Conservation (phyloP, 2,888 invertebrate species). For the Aricia artaxerxes region DNA sequence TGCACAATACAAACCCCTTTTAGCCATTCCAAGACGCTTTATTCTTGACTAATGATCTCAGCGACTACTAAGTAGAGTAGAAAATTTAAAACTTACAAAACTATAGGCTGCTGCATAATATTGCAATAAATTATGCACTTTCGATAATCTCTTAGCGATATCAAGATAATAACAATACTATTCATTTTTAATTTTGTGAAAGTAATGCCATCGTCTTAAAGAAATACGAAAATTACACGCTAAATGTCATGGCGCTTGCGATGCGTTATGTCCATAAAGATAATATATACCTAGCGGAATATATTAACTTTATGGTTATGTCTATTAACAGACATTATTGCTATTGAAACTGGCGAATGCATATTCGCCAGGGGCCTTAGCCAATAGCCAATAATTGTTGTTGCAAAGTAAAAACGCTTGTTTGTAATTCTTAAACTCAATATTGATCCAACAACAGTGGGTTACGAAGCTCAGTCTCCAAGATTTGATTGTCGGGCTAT, state of each 20-base stretch:
- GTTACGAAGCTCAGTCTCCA: not conserved
- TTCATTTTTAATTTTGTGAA: not conserved
- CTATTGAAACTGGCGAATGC: too few relatives aligned
- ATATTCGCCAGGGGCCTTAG: too few relatives aligned
- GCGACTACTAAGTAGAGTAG: not conserved
- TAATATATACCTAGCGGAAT: too few relatives aligned
- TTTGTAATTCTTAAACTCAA: not conserved
- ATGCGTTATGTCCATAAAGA: too few relatives aligned
- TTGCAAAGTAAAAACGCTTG: not conserved
- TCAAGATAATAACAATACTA: not conserved
- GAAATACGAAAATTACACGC: too few relatives aligned
- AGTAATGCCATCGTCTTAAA: too few relatives aligned
- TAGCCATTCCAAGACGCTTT: not conserved
- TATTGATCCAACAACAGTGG: not conserved
- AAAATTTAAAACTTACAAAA: not conserved
- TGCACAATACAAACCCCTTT: conserved; percentile 17
- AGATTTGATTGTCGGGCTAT: conserved; percentile 23
- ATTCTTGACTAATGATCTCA: conserved; percentile 1
- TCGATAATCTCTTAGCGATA: not conserved
- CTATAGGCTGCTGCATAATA: not conserved
- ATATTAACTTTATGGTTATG: too few relatives aligned
- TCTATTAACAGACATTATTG: too few relatives aligned
- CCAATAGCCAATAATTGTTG: not conserved
- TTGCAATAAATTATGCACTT: not conserved
- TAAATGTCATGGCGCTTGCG: too few relatives aligned